Base-by-base conservation (phyloP, 2,797 vertebrate genomes). In the Sternotherus odoratus region DNA sequence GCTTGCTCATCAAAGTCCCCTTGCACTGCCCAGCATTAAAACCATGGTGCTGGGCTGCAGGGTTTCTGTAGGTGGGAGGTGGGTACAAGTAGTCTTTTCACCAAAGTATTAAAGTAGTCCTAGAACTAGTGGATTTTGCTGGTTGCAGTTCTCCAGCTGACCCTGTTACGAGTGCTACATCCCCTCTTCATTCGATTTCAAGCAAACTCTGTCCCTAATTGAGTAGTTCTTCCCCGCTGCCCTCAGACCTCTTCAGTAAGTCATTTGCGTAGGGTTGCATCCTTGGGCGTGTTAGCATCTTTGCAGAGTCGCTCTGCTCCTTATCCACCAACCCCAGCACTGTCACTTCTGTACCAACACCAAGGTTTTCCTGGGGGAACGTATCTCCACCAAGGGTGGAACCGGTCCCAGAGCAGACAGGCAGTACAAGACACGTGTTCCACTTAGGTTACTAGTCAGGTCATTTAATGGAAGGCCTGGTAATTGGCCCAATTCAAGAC, bases 101-200 rank as follows among this genome's bases (percentile, higher is more conserved):
- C 15, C 84, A 6, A 24, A 54, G 17, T 3, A 83, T 26, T 79
- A 19, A 4, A 10, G 10, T 1, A 12, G 1, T 23, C 3, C 9
- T 0, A 1, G 8, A 7, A 36, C 21, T 0, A 1, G 1, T 48
- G 33, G 19, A 0, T 43, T 80, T 54, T 12, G 1, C 4, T 63
- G 15, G 6, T 13, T 23, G 85, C 1, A 1, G 77, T 54, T 72
- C 21, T 26, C 60, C 21, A 57, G 12, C 24, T 1, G n/a, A 36
- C 0, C 75, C 1, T 30, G 0, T 1, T 13, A 15, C 0, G 8
- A 4, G 48, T 39, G n/a, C 30, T 3, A 1, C 39, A n/a, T 12
- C 15, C 75, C 24, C n/a, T 8, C n/a, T 19, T 74, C 2, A 5
- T 50, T 74, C 15, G 6, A 77, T 8, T 28, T 1, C 66, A 1